Percentiles rank a stretch among this genome's conserved stretches.
phyloP scores from a whole-genome alignment of 1,140 invertebrate species.

The Diprion similis region DNA sequence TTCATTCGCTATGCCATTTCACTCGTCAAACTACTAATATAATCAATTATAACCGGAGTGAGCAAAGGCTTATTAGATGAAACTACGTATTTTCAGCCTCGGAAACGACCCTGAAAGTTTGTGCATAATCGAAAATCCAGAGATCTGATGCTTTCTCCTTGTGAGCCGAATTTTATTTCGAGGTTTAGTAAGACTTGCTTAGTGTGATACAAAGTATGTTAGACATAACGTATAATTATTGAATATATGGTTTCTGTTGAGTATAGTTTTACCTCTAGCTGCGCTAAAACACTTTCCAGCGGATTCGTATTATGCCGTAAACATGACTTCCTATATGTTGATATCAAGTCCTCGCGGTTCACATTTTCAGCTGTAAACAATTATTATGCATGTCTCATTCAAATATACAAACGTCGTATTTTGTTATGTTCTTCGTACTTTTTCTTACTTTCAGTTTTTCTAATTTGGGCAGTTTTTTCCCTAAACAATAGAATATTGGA shows the following conservation, averaged over 20 bases:
- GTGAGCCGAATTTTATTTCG: too few species aligned
- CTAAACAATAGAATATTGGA: neutral
- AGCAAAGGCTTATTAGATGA: too few species aligned
- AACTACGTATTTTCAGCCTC: too few species aligned
- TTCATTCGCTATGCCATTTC: too few species aligned
- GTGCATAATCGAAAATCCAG: too few species aligned
- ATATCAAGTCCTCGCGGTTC: constrained; percentile 69
- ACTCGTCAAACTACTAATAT: too few species aligned
- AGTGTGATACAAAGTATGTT: too few species aligned
- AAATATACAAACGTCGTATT: neutral
- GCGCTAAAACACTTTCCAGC: constrained; percentile 71
- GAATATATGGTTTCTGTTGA: constrained; percentile 32
- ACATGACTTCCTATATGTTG: constrained; percentile 76
- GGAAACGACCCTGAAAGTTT: neutral
- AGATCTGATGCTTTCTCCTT: too few species aligned
- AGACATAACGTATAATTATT: constrained; percentile 15
- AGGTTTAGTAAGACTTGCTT: too few species aligned
- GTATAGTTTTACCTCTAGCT: constrained; percentile 68
- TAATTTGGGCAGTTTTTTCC: constrained; percentile 27
- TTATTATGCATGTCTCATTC: constrained; percentile 23
- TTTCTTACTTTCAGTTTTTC: neutral
- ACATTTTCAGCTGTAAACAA: constrained; percentile 61
- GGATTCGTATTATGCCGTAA: constrained; percentile 72
- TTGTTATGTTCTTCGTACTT: neutral
- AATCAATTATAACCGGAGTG: too few species aligned